phyloP scores from a whole-genome alignment of 2,797 vertebrate species.

The Numenius phaeopus region DNA sequence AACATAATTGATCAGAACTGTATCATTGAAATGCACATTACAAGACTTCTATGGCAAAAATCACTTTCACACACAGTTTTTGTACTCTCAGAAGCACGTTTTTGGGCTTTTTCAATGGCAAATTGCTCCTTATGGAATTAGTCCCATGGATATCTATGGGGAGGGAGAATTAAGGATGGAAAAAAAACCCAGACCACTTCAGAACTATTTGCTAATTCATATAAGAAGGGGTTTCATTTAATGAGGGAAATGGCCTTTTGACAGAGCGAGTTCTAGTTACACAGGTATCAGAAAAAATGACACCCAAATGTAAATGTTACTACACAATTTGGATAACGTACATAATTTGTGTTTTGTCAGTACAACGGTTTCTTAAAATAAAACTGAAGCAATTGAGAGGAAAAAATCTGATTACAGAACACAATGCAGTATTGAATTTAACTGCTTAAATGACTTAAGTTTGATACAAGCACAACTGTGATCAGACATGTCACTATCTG shows the following conservation, averaged over 20 bases:
- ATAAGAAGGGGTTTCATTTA: background rate
- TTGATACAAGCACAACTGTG: background rate
- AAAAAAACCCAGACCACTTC: background rate
- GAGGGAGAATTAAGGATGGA: background rate
- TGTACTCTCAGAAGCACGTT: fast-evolving
- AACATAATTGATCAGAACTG: fast-evolving
- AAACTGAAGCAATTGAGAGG: background rate
- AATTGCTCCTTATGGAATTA: background rate
- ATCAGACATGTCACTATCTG: background rate
- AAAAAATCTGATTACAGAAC: background rate
- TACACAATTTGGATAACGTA: background rate
- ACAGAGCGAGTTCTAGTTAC: background rate
- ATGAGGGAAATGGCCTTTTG: background rate
- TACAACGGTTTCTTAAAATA: background rate
- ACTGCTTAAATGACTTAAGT: background rate
- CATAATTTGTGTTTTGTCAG: background rate
- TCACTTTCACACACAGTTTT: background rate
- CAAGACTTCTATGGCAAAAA: background rate
- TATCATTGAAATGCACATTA: fast-evolving
- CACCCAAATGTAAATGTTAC: background rate
- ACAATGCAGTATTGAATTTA: background rate
- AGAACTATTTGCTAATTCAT: background rate
- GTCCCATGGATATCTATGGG: background rate
- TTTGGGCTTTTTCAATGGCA: background rate
- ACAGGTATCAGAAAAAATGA: background rate